Base-by-base conservation (phyloP, 1,140 invertebrate genomes). In the Heliothis subflexa region DNA sequence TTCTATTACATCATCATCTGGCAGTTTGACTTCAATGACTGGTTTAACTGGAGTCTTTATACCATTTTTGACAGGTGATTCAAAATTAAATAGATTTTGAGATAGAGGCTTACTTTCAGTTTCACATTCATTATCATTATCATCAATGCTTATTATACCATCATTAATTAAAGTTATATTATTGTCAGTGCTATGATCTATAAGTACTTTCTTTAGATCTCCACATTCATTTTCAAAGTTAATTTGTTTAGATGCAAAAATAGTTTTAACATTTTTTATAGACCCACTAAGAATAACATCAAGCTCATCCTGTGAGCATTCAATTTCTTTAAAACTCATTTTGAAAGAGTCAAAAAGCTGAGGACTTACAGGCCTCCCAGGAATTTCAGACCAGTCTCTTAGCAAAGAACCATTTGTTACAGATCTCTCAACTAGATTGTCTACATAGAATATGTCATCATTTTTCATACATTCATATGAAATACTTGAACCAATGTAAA, bases 381-480 rank as follows among this genome's bases (percentile, higher is more conserved):
- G 94, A 74, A 95, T 95, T 52, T 87, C 79, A 2, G 88, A 87
- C 93, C 94, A 95, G 83, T 94, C 88, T 84, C 82, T 89, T 70
- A 95, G 78, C 61, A 96, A 94, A 88, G 85, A 91, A 52, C 91
- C 89, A 57, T 76, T 84, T 45, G 66, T 84, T 47, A 66, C 16
- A 52, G 88, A 86, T 74, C 86, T 92, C 40, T 85, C 78, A 18
- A 91, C 73, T 52, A 93, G 86, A 78, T 85, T 83, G 13, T 83
- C 72, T 54, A 89, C 94, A 78, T 95, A 96, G 87, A 95, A 96
- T 82, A 88, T 40, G 64, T 86, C 52, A 83, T 93, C 82, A 79
- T 88, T 80, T 78, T 82, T 90, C 70, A 94, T 87, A 33, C 77
- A 54, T 55, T 88, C 75, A 88, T 91, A 94, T 18, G 55, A 14